Percentiles rank a stretch among this genome's conserved stretches.
These are phyloP conservation scores for Ptiloglossa arizonensis DNA, from an alignment of 1,140 invertebrate species.

Conservation along the genomic window DNA sequence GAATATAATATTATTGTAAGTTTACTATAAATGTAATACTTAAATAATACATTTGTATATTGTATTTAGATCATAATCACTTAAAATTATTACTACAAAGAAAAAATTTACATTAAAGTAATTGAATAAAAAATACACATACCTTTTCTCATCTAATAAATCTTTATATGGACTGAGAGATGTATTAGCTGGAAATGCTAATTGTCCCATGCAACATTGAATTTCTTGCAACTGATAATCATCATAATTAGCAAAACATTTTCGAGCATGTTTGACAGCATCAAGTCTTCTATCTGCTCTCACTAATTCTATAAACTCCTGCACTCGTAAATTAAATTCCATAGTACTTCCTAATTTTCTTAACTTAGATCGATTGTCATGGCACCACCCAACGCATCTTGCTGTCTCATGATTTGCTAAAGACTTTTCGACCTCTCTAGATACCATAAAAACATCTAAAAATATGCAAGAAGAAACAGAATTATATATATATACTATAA, in stretches of 20 bases:
- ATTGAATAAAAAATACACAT: constrained; percentile 28
- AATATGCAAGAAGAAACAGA: constrained; percentile 32
- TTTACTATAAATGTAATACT: background rate
- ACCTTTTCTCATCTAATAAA: constrained; percentile 84
- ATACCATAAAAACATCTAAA: constrained; percentile 93
- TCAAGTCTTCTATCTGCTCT: constrained; percentile 92
- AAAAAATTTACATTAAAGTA: no score
- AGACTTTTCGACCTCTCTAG: constrained; percentile 92
- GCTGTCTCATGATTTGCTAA: constrained; percentile 90
- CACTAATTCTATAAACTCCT: constrained; percentile 98
- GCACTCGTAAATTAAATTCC: constrained; percentile 95
- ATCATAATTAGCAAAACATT: constrained; percentile 93
- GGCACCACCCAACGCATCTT: constrained; percentile 97
- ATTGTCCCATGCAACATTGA: constrained; percentile 96
- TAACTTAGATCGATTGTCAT: constrained; percentile 98
- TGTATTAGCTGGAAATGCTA: constrained; percentile 94
- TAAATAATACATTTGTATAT: background rate
- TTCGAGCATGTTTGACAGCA: constrained; percentile 96
- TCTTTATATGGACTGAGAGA: constrained; percentile 88
- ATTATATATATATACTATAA: background rate
- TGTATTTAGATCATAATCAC: no score
- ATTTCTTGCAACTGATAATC: constrained; percentile 94
- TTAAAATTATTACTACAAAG: no score
- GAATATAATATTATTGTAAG: constrained; percentile 15
- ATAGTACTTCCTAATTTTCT: constrained; percentile 94